Conservation (phyloP, 2,888 invertebrate species). For the Rosalia funebris region DNA sequence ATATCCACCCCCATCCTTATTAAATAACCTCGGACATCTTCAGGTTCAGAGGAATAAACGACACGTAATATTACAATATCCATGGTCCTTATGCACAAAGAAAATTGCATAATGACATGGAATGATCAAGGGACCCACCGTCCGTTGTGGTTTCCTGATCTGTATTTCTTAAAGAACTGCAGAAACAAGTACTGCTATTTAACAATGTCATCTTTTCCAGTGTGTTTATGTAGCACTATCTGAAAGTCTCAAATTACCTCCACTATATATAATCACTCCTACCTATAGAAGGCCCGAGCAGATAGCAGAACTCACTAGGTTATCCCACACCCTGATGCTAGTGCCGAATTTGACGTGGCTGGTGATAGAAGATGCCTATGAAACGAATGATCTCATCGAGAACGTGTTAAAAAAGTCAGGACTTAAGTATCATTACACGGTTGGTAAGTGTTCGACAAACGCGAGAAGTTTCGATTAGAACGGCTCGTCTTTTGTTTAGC, state of each 20-base stretch:
- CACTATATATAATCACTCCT: conserved; percentile 77
- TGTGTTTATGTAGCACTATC: conserved; percentile 36
- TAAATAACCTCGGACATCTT: too few relatives aligned
- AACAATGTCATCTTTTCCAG: too few relatives aligned
- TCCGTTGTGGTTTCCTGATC: too few relatives aligned
- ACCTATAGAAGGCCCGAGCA: conserved; percentile 81
- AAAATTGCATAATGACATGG: too few relatives aligned
- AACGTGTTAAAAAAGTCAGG: conserved; percentile 76
- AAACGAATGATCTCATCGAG: conserved; percentile 76
- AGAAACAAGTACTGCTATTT: too few relatives aligned
- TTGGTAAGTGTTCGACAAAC: conserved; percentile 60
- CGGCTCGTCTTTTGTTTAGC: conserved; percentile 66
- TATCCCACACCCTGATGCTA: conserved; percentile 87
- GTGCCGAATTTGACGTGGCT: conserved; percentile 94
- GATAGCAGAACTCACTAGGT: conserved; percentile 82
- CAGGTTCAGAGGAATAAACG: too few relatives aligned
- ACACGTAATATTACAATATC: too few relatives aligned
- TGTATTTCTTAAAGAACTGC: too few relatives aligned
- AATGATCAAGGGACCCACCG: too few relatives aligned
- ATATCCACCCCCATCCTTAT: too few relatives aligned
- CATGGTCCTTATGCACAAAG: too few relatives aligned
- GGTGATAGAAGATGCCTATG: conserved; percentile 85
- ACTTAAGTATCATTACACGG: conserved; percentile 74
- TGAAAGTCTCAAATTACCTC: conserved; percentile 58
- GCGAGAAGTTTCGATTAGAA: neutral